Conservation (phyloP, 2,113 vertebrate species). For the Ploceus nigricollis region DNA sequence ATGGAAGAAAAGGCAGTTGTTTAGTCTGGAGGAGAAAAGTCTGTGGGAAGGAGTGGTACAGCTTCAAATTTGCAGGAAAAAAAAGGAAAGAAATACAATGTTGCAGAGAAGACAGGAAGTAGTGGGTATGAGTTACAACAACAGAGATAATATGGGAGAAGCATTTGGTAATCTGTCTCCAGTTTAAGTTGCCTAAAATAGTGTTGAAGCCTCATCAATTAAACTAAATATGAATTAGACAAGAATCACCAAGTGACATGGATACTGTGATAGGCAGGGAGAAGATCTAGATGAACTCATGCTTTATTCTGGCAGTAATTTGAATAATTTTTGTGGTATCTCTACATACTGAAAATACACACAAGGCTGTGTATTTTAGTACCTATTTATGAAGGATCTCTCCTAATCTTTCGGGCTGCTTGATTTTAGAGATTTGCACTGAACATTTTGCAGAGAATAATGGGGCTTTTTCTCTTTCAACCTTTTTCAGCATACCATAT, state of each 20-base stretch:
- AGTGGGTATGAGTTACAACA: not conserved
- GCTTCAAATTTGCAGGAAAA: not conserved
- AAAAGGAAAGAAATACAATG: not conserved
- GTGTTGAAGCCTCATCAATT: not conserved
- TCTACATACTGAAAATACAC: not conserved
- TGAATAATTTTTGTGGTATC: not conserved
- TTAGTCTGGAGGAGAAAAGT: not conserved
- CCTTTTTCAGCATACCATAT: not conserved
- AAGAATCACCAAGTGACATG: not conserved
- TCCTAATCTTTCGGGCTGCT: not conserved
- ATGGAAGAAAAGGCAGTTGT: not conserved
- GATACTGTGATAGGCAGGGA: not conserved
- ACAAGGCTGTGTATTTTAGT: not conserved
- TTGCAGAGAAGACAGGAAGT: not conserved
- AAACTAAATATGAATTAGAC: not conserved
- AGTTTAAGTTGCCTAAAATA: not conserved
- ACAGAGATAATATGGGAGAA: not conserved
- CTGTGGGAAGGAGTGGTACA: not conserved
- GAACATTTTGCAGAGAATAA: not conserved
- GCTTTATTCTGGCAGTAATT: not conserved
- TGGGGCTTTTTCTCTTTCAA: fast-evolving
- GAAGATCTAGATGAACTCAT: not conserved
- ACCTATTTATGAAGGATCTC: not conserved
- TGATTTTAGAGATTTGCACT: not conserved
- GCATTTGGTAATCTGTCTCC: not conserved